Evolutionary conservation across 2,113 vertebrate species (phyloP).

Genomic region (Otolemur garnettii): DNA sequence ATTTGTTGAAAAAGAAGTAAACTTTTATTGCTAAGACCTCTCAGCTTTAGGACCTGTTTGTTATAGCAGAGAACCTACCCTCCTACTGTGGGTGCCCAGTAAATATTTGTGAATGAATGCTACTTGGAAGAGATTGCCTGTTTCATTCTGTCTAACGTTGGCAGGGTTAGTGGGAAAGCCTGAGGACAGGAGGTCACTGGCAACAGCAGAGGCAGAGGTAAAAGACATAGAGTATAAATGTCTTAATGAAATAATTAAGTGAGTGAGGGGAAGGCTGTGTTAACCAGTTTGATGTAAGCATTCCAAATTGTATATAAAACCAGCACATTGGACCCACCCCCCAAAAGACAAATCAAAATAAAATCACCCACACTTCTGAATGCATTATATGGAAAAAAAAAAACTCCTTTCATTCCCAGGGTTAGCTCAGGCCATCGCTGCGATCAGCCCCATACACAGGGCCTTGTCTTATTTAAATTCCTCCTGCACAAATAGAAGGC

Average conservation of each 20-base stretch:
- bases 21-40: background rate
- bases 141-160: background rate
- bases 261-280: too few species aligned
- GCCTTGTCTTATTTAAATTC: conserved; percentile 26
- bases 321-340: too few species aligned
- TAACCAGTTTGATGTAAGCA: too few species aligned
- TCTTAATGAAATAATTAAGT: too few species aligned
- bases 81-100: background rate
- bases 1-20: background rate
- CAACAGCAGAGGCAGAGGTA: background rate
- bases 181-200: background rate
- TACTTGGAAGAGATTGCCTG: background rate
- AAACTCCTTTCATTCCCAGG: background rate
- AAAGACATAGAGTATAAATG: background rate
- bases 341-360: too few species aligned
- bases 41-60: background rate
- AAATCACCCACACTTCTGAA: too few species aligned
- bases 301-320: too few species aligned
- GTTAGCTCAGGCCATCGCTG: background rate
- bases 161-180: background rate
- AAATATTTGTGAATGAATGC: background rate
- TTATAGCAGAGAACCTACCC: background rate
- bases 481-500: background rate
- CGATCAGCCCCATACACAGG: background rate
- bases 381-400: background rate